Conservation (phyloP, 2,888 invertebrate species). For the Lasioglossum villosulum region DNA sequence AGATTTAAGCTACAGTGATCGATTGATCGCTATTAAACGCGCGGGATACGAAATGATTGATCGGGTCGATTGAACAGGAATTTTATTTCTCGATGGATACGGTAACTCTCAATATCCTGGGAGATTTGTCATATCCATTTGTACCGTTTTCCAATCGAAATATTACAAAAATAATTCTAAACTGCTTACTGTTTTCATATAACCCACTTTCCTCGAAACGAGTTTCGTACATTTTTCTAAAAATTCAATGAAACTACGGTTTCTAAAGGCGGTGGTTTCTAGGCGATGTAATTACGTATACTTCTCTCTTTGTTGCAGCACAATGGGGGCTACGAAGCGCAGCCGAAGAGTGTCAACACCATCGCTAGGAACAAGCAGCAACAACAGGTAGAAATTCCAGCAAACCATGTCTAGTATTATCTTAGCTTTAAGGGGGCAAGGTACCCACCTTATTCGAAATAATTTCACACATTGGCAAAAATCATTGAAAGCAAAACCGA, state of each 20-base stretch:
- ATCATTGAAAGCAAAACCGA: too few species aligned
- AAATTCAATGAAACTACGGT: slow-evolving; percentile 4
- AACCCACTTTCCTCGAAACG: slow-evolving; percentile 34
- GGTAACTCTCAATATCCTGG: not conserved
- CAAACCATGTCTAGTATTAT: not conserved
- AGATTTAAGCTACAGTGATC: slow-evolving; percentile 25
- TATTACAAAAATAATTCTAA: not conserved
- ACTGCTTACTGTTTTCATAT: slow-evolving; percentile 9
- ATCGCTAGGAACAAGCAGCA: slow-evolving; percentile 75
- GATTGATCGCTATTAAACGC: slow-evolving; percentile 42
- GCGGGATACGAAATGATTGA: not conserved
- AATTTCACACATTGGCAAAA: too few species aligned
- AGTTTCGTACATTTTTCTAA: not conserved
- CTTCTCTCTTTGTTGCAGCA: slow-evolving; percentile 78
- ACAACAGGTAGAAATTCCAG: slow-evolving; percentile 71
- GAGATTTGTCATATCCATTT: not conserved
- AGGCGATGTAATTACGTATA: slow-evolving; percentile 8
- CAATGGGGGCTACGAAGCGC: slow-evolving; percentile 81
- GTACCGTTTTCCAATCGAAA: not conserved
- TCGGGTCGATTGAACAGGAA: not conserved
- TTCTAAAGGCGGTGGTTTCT: not conserved
- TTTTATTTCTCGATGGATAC: not conserved
- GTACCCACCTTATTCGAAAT: too few species aligned
- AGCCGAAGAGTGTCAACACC: slow-evolving; percentile 77
- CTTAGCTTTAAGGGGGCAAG: too few species aligned